Base-by-base conservation (phyloP, 2,113 vertebrate species). In the Nerophis lumbriciformis region DNA sequence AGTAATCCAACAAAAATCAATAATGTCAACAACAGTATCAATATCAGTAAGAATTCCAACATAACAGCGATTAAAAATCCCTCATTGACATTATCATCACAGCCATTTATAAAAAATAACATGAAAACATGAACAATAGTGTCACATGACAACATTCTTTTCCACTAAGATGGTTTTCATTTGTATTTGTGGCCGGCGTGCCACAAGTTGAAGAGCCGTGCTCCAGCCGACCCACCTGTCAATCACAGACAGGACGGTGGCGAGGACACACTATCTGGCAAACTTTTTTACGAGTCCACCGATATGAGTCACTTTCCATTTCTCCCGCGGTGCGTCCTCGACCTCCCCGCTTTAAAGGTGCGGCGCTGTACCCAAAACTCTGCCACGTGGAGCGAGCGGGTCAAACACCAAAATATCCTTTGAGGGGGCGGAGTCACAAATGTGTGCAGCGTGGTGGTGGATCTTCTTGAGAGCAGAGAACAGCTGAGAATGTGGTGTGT, bases 401-500 rank as follows among this genome's bases (percentile, higher is more conserved):
- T 61, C 47, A 59, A 59, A 49, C 64, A n/a, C 59, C n/a, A 53
- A 51, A 79, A 53, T 53, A 36, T 53, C 51, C 63, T 68, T 35
- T 75, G 47, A 42, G 37, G 53, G 36, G 39, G 63, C 75, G 71
- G 61, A 53, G 21, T 55, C 8, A 55, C 13, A 50, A 63, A 49
- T 53, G 36, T 36, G 42, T 67, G 50, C 66, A 60, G 39, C 35
- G 49, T 48, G 66, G 70, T n/a, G 69, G 62, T 66, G 63, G 76
- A 70, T 75, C 64, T 61, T 48, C 79, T 85, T 84, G 88, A 90
- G 77, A 28, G 9, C 69, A 72, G 59, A 61, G 54, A 81, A 53
- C 90, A 92, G 90, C 90, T 92, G 90, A 55, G 88, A 88, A 90
- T 90, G 83, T 58, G 38, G 59, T 57, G 73, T 70, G 82, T 87